Base-by-base conservation (phyloP, 2,888 invertebrate species). In the Dicroscelio sp. region DNA sequence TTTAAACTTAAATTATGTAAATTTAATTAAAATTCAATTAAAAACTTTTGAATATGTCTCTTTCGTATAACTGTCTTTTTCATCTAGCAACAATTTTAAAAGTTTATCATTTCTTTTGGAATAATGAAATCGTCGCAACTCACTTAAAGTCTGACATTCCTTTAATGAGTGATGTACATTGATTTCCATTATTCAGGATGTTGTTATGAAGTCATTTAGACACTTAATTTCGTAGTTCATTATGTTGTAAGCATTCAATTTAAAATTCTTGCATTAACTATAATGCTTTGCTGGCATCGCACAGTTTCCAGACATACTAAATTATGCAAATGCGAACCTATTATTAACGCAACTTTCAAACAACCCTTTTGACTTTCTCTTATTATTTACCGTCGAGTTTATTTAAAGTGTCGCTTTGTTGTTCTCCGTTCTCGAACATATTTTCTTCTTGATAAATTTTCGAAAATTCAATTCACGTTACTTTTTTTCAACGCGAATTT, bases 21-120 rank as follows among this genome's bases (percentile, higher is more conserved):
- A 79, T 86, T 79, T 79, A 71, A 86, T 79, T 86, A 71, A 79
- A 79, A 73, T 79, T 86, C 71, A 86, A 79, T 86, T 86, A 86
- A 43, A 79, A 86, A 86, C 38, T 86, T 86, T 60, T 38, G 65
- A 65, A 65, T 65, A 63, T 35, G 52, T 84, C 60, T 84, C 63
- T 12, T 35, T n/a, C 30, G 43, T 55, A 75, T 33, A 65, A 35
- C 43, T 65, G 23, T 31, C 10, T 17, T 75, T 82, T 60, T 65
- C 63, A 55, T 52, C 4, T n/a, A 65, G 27, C 33, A 83, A 52
- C 63, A 73, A 83, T 73, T 58, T 73, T 48, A 43, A 73, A 73
- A 83, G 33, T 83, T 73, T 25, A n/a, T 30, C 31, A 43, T 83
- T 83, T 20, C 73, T 83, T 48, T 60, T 73, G 17, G 58, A 82